phyloP scores from a whole-genome alignment of 2,888 invertebrate species.

The Tyria jacobaeae region DNA sequence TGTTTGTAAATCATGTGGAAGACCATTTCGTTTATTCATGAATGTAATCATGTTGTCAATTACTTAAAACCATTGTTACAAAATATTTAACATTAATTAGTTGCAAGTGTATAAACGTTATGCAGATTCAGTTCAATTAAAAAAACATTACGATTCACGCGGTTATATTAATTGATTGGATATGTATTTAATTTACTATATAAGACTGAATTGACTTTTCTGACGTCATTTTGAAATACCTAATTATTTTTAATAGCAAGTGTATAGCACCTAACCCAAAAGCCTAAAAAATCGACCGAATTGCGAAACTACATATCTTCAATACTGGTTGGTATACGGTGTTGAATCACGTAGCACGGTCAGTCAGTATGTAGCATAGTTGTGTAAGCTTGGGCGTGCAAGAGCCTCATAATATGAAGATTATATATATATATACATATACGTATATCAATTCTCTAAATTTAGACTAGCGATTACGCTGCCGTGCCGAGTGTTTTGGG shows the following conservation, averaged over 20 bases:
- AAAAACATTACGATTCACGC: not conserved
- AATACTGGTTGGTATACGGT: not conserved
- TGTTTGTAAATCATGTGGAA: not conserved
- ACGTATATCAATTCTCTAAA: too few species aligned
- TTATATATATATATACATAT: not conserved
- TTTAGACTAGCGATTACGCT: too few species aligned
- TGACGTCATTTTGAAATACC: not conserved
- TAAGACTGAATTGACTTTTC: not conserved
- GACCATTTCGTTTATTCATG: not conserved
- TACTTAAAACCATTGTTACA: not conserved
- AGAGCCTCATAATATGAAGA: not conserved
- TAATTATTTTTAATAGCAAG: not conserved
- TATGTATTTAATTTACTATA: not conserved
- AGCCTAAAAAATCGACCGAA: slow-evolving; percentile 1
- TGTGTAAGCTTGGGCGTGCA: not conserved
- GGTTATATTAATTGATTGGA: not conserved
- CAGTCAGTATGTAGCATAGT: not conserved
- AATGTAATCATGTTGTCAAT: not conserved
- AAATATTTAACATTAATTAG: not conserved
- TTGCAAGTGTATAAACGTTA: not conserved
- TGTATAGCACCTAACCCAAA: not conserved
- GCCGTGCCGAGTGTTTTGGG: too few species aligned
- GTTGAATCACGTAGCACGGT: not conserved
- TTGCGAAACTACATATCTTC: slow-evolving; percentile 2
- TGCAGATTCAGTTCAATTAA: not conserved